Evolutionary conservation across 2,113 vertebrate genomes (phyloP).

Genomic region (Micromys minutus): DNA sequence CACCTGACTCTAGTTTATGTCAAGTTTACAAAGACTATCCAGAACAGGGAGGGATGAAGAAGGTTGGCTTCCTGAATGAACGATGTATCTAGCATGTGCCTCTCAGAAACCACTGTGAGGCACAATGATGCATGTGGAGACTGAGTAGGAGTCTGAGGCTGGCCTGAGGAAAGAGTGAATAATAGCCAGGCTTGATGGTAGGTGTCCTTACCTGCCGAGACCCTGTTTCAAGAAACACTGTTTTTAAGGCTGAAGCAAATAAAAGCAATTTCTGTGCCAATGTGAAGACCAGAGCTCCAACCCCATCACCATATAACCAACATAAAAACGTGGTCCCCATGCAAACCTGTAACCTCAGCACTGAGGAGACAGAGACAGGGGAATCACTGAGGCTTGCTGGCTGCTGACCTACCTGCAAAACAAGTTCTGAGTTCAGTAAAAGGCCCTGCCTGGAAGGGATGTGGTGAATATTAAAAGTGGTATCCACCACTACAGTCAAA

Average conservation of each 20-base stretch:
- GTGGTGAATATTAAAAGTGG: neutral
- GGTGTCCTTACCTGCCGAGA: neutral
- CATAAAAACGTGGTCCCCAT: neutral
- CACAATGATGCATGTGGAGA: neutral
- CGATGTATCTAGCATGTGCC: neutral
- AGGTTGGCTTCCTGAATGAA: neutral
- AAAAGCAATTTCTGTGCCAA: neutral
- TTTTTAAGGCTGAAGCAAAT: too few species aligned
- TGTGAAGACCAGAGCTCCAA: neutral
- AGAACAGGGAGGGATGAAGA: neutral
- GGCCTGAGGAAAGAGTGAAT: neutral
- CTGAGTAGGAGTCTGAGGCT: neutral
- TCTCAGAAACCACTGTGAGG: neutral
- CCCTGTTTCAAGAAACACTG: neutral
- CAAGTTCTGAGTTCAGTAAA: neutral
- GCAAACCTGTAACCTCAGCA: neutral
- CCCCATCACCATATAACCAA: neutral
- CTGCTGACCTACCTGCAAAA: neutral
- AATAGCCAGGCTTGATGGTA: neutral
- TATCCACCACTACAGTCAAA: too few species aligned
- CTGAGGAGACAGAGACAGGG: neutral
- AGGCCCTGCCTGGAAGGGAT: neutral
- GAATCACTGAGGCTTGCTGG: neutral
- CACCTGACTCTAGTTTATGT: neutral
- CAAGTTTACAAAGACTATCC: neutral